Percentiles rank a stretch among this genome's conserved stretches.
Evolutionary conservation across 2,113 vertebrate species (phyloP).

Genomic region (Pygoscelis antarcticus): DNA sequence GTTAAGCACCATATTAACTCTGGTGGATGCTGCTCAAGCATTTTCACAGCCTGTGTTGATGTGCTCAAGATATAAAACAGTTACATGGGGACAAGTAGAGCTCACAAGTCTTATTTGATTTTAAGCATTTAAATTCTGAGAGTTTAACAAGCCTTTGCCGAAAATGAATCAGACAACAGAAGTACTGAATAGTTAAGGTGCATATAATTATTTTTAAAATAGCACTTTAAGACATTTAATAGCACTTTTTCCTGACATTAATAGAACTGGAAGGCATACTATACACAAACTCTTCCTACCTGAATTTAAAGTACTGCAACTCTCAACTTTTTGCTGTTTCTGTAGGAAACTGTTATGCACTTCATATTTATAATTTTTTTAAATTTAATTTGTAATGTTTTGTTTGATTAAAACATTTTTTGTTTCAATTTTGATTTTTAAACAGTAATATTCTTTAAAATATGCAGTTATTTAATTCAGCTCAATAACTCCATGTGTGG

Average conservation of each 20-base stretch:
- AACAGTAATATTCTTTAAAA: not conserved
- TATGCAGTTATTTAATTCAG: not conserved
- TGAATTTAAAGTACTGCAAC: not conserved
- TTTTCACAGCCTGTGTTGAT: not conserved
- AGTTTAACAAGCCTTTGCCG: not conserved
- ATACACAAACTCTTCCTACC: not conserved
- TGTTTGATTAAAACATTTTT: not conserved
- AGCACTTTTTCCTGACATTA: not conserved
- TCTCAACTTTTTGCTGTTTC: not conserved
- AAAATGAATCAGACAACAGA: not conserved
- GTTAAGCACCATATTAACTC: not conserved
- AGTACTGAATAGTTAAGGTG: not conserved
- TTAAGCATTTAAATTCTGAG: not conserved
- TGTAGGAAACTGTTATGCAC: rapidly evolving
- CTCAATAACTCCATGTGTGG: not conserved
- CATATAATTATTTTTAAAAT: not conserved
- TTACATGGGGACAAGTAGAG: not conserved
- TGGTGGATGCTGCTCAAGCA: not conserved
- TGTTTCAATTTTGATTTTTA: not conserved
- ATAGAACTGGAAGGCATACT: not conserved
- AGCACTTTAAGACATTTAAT: not conserved
- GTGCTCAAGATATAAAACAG: too few species aligned
- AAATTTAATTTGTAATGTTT: not conserved
- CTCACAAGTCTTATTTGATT: not conserved
- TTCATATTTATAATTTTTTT: not conserved